A percentile compares a stretch with the other conserved stretches of the same genome.
These are phyloP conservation scores for Prinia subflava DNA, from an alignment of 2,113 vertebrate genomes.

Conservation along the genomic window DNA sequence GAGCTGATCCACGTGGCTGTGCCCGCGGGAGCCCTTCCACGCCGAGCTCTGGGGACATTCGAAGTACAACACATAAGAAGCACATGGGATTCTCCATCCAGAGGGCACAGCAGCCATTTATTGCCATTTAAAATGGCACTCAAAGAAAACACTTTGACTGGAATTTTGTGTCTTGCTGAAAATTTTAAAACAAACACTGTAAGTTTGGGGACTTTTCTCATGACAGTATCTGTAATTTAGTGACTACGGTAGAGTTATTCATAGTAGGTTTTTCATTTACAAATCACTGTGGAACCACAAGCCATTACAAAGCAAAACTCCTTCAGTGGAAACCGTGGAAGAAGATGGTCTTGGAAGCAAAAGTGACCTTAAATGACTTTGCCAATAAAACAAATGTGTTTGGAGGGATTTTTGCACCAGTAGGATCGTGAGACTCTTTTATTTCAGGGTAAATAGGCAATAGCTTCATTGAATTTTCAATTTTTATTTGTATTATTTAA, in stretches of 20 bases:
- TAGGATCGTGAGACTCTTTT: constrained; percentile 61
- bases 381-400: constrained; percentile 69
- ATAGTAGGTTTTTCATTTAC: constrained; percentile 64
- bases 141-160: constrained; percentile 30
- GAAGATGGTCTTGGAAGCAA: constrained; percentile 65
- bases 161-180: constrained; percentile 68
- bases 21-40: background rate
- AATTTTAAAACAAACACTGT: background rate
- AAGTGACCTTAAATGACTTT: constrained; percentile 81
- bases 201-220: constrained; percentile 28
- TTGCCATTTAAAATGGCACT: background rate
- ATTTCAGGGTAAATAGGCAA: constrained; percentile 73
- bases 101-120: constrained; percentile 6
- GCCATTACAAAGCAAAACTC: constrained; percentile 75
- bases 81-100: constrained; percentile 17
- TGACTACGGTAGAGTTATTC: constrained; percentile 53
- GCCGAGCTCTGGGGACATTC: background rate
- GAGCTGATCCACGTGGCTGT: constrained; percentile 21
- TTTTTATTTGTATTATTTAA: constrained; percentile 76
- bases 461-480: constrained; percentile 67
- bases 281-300: constrained; percentile 80
- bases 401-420: constrained; percentile 71
- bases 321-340: constrained; percentile 56
- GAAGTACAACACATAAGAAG: background rate
- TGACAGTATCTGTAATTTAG: constrained; percentile 45